A percentile compares a stretch with the other conserved stretches of the same genome.
phyloP scores from a whole-genome alignment of 2,797 vertebrate genomes.

The Gouania willdenowi region DNA sequence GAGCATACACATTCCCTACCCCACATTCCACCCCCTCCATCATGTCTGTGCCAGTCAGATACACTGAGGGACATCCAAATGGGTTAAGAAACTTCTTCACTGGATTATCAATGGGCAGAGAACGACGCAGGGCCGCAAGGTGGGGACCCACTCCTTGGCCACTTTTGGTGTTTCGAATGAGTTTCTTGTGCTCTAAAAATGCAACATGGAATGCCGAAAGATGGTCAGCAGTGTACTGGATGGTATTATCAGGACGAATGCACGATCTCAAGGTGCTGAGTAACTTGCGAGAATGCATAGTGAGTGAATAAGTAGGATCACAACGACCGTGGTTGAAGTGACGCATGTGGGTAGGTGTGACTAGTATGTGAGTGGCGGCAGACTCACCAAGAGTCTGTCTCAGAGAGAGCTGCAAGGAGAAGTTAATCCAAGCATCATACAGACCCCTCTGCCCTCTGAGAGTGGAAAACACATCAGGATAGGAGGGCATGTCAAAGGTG shows the following conservation, averaged over 20 bases:
- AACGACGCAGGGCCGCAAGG: slow-evolving; percentile 64
- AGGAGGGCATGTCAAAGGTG: slow-evolving; percentile 72
- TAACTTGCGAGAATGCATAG: slow-evolving; percentile 62
- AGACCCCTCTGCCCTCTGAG: slow-evolving; percentile 70
- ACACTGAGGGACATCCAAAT: slow-evolving; percentile 78
- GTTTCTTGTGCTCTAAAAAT: slow-evolving; percentile 73
- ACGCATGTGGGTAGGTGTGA: slow-evolving; percentile 80
- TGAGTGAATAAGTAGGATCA: slow-evolving; percentile 78
- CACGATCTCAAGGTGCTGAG: slow-evolving; percentile 51
- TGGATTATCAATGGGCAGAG: slow-evolving; percentile 65
- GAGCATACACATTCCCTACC: slow-evolving; percentile 79
- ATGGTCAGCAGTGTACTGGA: slow-evolving; percentile 54
- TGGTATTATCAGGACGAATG: slow-evolving; percentile 38
- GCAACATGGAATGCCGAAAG: slow-evolving; percentile 71
- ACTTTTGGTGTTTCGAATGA: slow-evolving; percentile 75
- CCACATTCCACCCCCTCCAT: slow-evolving; percentile 76
- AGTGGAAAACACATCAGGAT: slow-evolving; percentile 74
- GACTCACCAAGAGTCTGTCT: slow-evolving; percentile 68
- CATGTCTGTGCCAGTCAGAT: slow-evolving; percentile 75
- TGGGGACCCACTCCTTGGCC: slow-evolving; percentile 77
- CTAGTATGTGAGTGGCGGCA: slow-evolving; percentile 61
- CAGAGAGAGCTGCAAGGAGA: slow-evolving; percentile 77
- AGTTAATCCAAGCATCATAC: slow-evolving; percentile 79
- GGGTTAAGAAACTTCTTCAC: slow-evolving; percentile 70
- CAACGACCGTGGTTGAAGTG: slow-evolving; percentile 81